These are phyloP conservation scores for Epinotia brunnichana DNA, from an alignment of 2,888 invertebrate genomes.

Conservation along the genomic window DNA sequence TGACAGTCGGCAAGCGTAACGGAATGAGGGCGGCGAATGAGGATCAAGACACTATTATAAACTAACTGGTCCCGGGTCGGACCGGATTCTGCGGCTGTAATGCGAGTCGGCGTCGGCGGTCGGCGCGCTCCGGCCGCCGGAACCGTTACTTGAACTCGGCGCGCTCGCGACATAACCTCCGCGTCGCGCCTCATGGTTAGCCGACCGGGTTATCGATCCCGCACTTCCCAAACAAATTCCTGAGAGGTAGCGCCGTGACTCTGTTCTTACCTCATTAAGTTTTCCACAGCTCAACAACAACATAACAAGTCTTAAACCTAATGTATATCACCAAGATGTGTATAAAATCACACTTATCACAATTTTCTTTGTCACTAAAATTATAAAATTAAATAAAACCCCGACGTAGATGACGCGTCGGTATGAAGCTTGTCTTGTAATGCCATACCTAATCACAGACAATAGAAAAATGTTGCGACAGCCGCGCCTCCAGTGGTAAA, in stretches of 20 bases:
- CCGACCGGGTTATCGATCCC: conserved; percentile 83
- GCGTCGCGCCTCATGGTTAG: conserved; percentile 82
- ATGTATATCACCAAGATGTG: conserved; percentile 79
- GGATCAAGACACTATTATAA: conserved; percentile 77
- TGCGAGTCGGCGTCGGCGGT: conserved; percentile 60
- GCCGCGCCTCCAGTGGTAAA: conserved; percentile 56
- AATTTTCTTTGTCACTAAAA: conserved; percentile 80
- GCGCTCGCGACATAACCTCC: conserved; percentile 80
- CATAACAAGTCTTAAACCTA: conserved; percentile 82
- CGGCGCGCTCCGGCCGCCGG: conserved; percentile 64
- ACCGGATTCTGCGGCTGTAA: conserved; percentile 80
- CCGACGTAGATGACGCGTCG: conserved; percentile 80
- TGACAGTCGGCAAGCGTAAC: conserved; percentile 75
- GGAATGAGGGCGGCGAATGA: conserved; percentile 80
- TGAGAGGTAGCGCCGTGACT: conserved; percentile 58
- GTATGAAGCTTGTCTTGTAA: conserved; percentile 66
- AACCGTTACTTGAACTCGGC: conserved; percentile 83
- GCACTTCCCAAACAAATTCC: conserved; percentile 79
- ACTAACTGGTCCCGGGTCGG: conserved; percentile 76
- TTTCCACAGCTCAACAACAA: conserved; percentile 76
- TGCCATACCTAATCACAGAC: conserved; percentile 59
- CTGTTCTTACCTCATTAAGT: conserved; percentile 77
- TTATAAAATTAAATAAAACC: conserved; percentile 79
- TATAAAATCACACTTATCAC: conserved; percentile 83
- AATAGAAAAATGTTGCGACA: conserved; percentile 49